Conservation (phyloP, 2,113 vertebrate genomes). For the Dinomys branickii region DNA sequence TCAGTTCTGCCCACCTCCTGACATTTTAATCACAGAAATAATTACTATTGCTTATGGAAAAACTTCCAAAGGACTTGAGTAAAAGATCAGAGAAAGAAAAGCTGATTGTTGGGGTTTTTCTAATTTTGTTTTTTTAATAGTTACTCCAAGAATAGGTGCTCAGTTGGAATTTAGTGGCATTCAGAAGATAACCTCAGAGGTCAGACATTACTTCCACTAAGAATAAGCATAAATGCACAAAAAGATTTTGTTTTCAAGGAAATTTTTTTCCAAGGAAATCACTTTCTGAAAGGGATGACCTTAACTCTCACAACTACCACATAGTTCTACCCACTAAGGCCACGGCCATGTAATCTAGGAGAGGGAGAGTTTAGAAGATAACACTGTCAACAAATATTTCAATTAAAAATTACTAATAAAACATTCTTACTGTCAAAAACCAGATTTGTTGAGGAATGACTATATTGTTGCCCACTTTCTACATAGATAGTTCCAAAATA, state of each 20-base stretch:
- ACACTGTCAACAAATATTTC: background rate
- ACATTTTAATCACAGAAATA: constrained; percentile 69
- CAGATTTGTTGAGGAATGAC: background rate
- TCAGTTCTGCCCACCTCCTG: constrained; percentile 53
- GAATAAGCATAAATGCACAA: background rate
- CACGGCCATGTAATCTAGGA: background rate
- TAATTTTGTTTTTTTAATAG: background rate
- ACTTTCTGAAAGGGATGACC: background rate
- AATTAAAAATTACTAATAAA: background rate
- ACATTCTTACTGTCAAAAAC: background rate
- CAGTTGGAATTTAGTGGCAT: background rate
- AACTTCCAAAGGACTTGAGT: constrained; percentile 23
- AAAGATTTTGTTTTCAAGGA: background rate
- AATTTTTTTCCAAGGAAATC: constrained; percentile 23
- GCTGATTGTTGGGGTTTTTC: background rate
- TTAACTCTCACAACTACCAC: background rate
- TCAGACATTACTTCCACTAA: background rate
- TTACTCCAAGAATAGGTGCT: constrained; percentile 3
- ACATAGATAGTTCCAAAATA: background rate
- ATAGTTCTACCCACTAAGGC: background rate
- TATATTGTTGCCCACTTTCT: background rate
- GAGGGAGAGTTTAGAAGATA: background rate
- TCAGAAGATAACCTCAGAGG: background rate
- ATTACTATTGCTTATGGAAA: constrained; percentile 53
- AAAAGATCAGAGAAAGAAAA: constrained; percentile 18